A percentile compares a stretch with the other conserved stretches of the same genome.
Conservation (phyloP, 2,888 invertebrate species). For the Galerucella calmariensis region DNA sequence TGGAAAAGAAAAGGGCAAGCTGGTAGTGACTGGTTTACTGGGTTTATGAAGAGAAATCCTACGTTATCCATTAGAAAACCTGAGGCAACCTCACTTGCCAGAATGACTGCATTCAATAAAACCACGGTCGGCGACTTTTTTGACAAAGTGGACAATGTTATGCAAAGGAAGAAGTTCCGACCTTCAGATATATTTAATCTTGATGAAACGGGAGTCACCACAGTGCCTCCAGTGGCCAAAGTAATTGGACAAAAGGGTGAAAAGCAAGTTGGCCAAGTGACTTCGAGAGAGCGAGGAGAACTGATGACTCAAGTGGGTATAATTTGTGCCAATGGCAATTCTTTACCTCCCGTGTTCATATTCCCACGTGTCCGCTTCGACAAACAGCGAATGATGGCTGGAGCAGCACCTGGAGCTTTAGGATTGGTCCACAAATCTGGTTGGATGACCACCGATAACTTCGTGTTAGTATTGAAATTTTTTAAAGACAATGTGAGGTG, state of each 20-base stretch:
- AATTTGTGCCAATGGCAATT: conserved; percentile 14
- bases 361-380: not conserved
- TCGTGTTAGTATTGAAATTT: conserved; percentile 46
- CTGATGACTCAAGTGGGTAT: conserved; percentile 17
- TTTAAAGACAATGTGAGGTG: conserved; percentile 44
- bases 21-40: conserved; percentile 35
- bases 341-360: not conserved
- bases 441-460: conserved; percentile 50
- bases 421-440: conserved; percentile 48
- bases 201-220: no score
- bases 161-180: not conserved
- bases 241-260: conserved; percentile 14
- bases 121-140: conserved; percentile 17
- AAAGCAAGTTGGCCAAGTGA: conserved; percentile 32
- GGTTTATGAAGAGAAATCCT: conserved; percentile 26
- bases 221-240: conserved; percentile 10
- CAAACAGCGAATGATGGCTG: conserved; percentile 6
- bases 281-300: conserved; percentile 20
- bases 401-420: conserved; percentile 5
- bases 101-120: conserved; percentile 13
- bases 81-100: conserved; percentile 15
- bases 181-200: not conserved
- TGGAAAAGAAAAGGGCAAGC: not conserved
- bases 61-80: conserved; percentile 22
- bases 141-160: not conserved